Conservation (phyloP, 2,888 invertebrate species). For the Malthinus flaveolus region DNA sequence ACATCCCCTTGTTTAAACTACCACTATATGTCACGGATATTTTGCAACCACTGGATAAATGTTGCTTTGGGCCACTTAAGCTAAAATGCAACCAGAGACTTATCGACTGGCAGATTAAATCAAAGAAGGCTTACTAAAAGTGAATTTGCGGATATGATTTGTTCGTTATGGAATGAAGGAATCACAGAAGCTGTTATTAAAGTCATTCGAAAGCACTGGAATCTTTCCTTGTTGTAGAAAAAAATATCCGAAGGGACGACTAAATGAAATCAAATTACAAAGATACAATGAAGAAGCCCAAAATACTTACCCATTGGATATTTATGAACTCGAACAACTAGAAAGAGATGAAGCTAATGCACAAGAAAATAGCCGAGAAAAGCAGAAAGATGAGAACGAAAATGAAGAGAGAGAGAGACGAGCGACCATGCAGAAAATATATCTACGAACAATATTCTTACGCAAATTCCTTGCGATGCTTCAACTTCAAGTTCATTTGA, state of each 20-base stretch:
- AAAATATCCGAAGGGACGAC: constrained; percentile 1
- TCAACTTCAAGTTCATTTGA: no score
- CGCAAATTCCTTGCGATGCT: no score
- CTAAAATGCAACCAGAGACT: constrained; percentile 5
- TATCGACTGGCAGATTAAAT: constrained; percentile 9
- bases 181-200: background rate
- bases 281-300: background rate
- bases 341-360: background rate
- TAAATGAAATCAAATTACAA: constrained; percentile 6
- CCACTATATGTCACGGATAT: constrained; percentile 11
- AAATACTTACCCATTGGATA: no score
- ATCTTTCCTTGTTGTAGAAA: constrained; percentile 5
- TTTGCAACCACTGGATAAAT: constrained; percentile 12
- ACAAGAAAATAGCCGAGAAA: background rate
- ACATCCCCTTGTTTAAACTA: constrained; percentile 8
- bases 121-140: constrained; percentile 5
- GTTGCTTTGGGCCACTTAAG: constrained; percentile 11
- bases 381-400: no score
- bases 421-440: no score
- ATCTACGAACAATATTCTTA: no score
- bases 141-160: constrained; percentile 13
- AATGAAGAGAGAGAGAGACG: no score
- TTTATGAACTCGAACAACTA: no score
- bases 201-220: constrained; percentile 4
- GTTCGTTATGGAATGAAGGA: constrained; percentile 5